Evolutionary conservation across 2,797 vertebrate genomes (phyloP).

Genomic region (Gallirallus australis): DNA sequence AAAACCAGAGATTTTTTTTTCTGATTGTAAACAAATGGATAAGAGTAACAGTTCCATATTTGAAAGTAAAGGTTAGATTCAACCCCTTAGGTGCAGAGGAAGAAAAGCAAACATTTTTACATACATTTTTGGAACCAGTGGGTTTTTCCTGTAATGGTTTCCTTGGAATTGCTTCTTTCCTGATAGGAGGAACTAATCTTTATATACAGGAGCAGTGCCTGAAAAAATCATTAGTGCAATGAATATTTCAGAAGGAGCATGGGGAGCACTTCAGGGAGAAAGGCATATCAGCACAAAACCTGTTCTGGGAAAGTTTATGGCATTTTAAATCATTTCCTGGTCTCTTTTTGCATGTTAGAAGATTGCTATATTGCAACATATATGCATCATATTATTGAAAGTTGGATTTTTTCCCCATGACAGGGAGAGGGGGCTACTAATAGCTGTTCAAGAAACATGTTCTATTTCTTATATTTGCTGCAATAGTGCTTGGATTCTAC

Average conservation of each 20-base stretch:
- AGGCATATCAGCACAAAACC: slow-evolving; percentile 66
- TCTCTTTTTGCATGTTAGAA: slow-evolving; percentile 28
- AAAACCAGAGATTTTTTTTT: background rate
- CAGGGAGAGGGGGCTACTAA: background rate
- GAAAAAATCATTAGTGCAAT: slow-evolving; percentile 73
- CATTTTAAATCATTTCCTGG: slow-evolving; percentile 68
- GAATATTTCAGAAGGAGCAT: slow-evolving; percentile 70
- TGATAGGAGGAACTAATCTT: slow-evolving; percentile 65
- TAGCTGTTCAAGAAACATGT: background rate
- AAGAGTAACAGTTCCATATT: background rate
- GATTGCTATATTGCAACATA: slow-evolving; percentile 46
- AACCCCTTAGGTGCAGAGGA: background rate
- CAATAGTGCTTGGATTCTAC: background rate
- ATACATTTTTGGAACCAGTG: background rate
- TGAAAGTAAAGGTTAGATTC: slow-evolving; percentile 3
- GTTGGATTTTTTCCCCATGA: background rate
- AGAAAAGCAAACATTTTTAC: slow-evolving; percentile 9
- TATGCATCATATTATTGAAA: slow-evolving; percentile 30
- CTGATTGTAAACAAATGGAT: background rate
- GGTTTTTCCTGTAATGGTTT: slow-evolving; percentile 13
- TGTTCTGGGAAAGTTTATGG: slow-evolving; percentile 62
- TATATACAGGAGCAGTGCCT: slow-evolving; percentile 61
- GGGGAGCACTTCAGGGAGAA: slow-evolving; percentile 56
- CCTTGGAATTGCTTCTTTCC: slow-evolving; percentile 33
- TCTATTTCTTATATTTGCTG: background rate